A percentile compares a stretch with the other conserved stretches of the same genome.
These are phyloP conservation scores for Hylyphantes graminicola DNA, from an alignment of 1,140 invertebrate species.

Conservation along the genomic window DNA sequence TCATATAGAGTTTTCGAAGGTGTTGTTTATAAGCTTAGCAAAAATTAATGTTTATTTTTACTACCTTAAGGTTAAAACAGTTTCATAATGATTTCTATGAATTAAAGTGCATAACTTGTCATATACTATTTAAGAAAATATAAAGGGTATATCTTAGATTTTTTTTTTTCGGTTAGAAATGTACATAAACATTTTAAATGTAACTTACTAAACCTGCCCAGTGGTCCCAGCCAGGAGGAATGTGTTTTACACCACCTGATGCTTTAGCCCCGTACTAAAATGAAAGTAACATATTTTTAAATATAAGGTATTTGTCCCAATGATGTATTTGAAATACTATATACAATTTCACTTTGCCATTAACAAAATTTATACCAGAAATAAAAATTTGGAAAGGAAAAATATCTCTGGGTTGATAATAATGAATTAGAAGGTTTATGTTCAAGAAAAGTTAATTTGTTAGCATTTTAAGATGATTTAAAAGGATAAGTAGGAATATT, in stretches of 20 bases:
- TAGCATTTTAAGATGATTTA: no score
- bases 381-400: neutral
- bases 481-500: no score
- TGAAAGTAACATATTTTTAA: slow-evolving; percentile 88
- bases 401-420: neutral
- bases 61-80: no score
- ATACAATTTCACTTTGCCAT: neutral
- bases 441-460: no score
- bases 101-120: no score
- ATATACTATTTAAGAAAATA: neutral
- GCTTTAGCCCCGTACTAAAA: slow-evolving; percentile 79
- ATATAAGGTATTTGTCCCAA: neutral
- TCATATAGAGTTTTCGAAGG: no score
- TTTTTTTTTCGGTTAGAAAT: neutral
- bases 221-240: slow-evolving; percentile 84
- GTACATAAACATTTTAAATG: neutral
- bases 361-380: neutral
- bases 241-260: slow-evolving; percentile 73
- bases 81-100: no score
- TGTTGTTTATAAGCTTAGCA: no score
- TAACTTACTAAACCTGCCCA: slow-evolving; percentile 77
- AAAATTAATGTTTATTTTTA: no score
- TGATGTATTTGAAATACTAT: neutral
- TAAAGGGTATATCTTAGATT: neutral
- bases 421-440: neutral